phyloP scores from a whole-genome alignment of 2,888 invertebrate genomes.

The Epirrhoe tristata region DNA sequence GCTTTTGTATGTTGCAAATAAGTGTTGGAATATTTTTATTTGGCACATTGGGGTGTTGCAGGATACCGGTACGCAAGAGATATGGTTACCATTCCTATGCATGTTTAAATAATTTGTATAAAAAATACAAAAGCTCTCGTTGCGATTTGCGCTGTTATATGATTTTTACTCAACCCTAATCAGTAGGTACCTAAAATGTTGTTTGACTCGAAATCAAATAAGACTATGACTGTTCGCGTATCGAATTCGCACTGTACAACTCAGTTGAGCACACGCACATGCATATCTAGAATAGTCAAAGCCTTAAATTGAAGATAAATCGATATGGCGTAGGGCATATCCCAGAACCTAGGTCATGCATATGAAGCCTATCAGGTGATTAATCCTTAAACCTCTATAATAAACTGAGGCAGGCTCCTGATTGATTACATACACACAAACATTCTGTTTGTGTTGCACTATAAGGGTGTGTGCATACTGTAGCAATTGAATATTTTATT shows the following conservation, averaged over 20 bases:
- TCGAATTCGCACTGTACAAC: too few relatives aligned
- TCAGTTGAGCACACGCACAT: too few relatives aligned
- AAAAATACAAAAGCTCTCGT: too few relatives aligned
- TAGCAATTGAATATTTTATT: background rate
- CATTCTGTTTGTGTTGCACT: constrained; percentile 35
- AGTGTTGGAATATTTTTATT: background rate
- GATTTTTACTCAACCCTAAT: too few relatives aligned
- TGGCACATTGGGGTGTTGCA: background rate
- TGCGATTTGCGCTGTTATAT: too few relatives aligned
- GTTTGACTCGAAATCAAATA: too few relatives aligned
- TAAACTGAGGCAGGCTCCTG: constrained; percentile 29
- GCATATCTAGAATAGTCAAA: too few relatives aligned
- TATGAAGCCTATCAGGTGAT: constrained; percentile 17
- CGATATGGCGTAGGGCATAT: background rate
- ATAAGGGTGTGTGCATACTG: constrained; percentile 15
- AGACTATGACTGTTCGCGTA: too few relatives aligned
- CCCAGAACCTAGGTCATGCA: background rate
- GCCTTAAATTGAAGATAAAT: background rate
- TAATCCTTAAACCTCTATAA: constrained; percentile 27
- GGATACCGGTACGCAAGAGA: too few relatives aligned
- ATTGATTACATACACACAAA: constrained; percentile 39
- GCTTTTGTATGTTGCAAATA: constrained; percentile 13
- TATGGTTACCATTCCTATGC: too few relatives aligned
- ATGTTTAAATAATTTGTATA: too few relatives aligned
- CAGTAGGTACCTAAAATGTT: too few relatives aligned